phyloP scores from a whole-genome alignment of 2,113 vertebrate genomes.

The Oncorhynchus gorbuscha region DNA sequence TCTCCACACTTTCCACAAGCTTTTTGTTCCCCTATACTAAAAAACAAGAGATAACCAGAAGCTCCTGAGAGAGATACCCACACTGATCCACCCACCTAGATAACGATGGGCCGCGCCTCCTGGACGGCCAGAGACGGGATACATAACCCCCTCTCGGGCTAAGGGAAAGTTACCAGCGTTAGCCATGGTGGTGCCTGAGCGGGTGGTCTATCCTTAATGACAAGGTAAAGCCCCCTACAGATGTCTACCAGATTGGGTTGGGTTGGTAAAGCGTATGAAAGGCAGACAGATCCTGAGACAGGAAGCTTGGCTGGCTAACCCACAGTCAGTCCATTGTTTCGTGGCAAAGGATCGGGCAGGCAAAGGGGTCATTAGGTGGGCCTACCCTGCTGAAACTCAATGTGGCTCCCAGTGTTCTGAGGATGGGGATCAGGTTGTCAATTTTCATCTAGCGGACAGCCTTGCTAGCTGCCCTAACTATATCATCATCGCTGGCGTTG shows the following conservation, averaged over 20 bases:
- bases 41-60: slow-evolving; percentile 57
- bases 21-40: slow-evolving; percentile 37
- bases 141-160: slow-evolving; percentile 34
- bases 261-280: slow-evolving; percentile 39
- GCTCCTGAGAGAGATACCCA: slow-evolving; percentile 46
- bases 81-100: slow-evolving; percentile 42
- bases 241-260: slow-evolving; percentile 75
- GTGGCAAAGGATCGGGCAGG: slow-evolving; percentile 33
- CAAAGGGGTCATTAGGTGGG: slow-evolving; percentile 63
- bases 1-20: slow-evolving; percentile 16
- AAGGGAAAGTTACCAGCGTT: slow-evolving; percentile 54
- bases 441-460: neutral
- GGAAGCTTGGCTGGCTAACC: slow-evolving; percentile 34
- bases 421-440: neutral
- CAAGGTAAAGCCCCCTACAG: slow-evolving; percentile 69
- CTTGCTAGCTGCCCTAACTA: neutral
- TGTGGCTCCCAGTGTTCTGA: slow-evolving; percentile 12
- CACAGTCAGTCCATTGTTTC: slow-evolving; percentile 38
- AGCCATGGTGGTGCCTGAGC: slow-evolving; percentile 33
- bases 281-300: slow-evolving; percentile 36
- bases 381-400: slow-evolving; percentile 61
- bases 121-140: slow-evolving; percentile 41
- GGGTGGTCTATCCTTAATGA: slow-evolving; percentile 71
- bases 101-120: slow-evolving; percentile 41
- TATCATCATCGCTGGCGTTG: neutral